Conservation (phyloP, 2,797 vertebrate genomes). For the Hippoglossus hippoglossus region DNA sequence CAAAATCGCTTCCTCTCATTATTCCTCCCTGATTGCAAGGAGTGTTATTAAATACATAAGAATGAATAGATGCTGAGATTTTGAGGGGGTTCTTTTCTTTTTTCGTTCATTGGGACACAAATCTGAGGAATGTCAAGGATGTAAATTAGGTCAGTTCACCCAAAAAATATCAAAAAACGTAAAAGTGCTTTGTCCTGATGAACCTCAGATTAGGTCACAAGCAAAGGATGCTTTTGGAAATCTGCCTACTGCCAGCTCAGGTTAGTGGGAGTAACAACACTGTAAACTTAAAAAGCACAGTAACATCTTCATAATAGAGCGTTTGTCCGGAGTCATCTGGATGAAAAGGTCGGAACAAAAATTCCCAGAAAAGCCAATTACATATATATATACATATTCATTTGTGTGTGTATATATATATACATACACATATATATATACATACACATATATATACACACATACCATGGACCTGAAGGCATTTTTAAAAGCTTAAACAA, state of each 20-base stretch:
- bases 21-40: slow-evolving; percentile 82
- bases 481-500: slow-evolving; percentile 48
- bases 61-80: slow-evolving; percentile 67
- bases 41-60: slow-evolving; percentile 77
- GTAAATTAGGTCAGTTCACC: slow-evolving; percentile 56
- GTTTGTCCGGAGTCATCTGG: slow-evolving; percentile 83
- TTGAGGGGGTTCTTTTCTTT: slow-evolving; percentile 54
- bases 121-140: slow-evolving; percentile 73
- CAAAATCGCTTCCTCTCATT: slow-evolving; percentile 76
- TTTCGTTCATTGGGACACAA: slow-evolving; percentile 63
- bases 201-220: slow-evolving; percentile 76
- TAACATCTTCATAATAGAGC: slow-evolving; percentile 82
- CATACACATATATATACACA: background rate
- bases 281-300: slow-evolving; percentile 67
- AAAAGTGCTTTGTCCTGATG: slow-evolving; percentile 85
- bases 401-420: no score
- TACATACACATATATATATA: no score
- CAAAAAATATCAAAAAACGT: slow-evolving; percentile 40
- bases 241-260: slow-evolving; percentile 81
- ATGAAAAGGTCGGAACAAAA: slow-evolving; percentile 42
- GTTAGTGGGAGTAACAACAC: slow-evolving; percentile 65
- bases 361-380: slow-evolving; percentile 41
- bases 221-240: slow-evolving; percentile 71
- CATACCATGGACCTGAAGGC: slow-evolving; percentile 45
- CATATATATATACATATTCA: background rate